Evolutionary conservation across 1,140 invertebrate genomes (phyloP), one percentile per base, ranked within the genome.

Genomic region (Cotesia vestalis): DNA sequence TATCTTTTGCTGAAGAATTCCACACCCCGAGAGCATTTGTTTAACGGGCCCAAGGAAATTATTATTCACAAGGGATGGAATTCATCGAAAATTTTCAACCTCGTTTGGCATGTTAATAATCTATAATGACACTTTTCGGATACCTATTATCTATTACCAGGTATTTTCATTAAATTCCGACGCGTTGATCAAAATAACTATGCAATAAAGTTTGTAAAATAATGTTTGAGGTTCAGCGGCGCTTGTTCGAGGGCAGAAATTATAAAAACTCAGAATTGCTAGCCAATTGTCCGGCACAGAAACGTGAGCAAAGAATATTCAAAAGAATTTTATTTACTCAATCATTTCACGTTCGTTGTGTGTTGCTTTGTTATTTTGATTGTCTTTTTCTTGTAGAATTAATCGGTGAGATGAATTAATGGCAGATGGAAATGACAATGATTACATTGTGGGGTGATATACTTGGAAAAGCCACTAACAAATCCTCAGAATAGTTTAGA

Each of bases 401-500:
- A 27, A 17, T 20, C 0, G 20, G 52, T 53, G 11, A 53, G 1
- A 53, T 12, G 14, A 12, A 53, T 53, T 17, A 59, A 59, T 59
- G 3, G 0, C 55, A 59, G 4, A 8, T 17, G 27, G 4, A 61
- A 20, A 12, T 36, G 60, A 61, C 20, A 61, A 20, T 61, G 34
- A 61, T 61, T 61, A 61, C 40, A 46, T 46, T 46, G 40, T 6
- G 40, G 40, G 6, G 6, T 6, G 3, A 46, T 46, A 46, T 46
- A 46, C 40, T 46, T 27, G 35, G n/a, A 64, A 64, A 9, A 36
- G 34, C 62, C 62, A 64, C 35, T 40, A 35, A 36, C 35, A 64
- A 64, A 64, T 38, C 62, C 62, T 12, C n/a, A 35, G 36, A 64
- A 64, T 64, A 64, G 62, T 64, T 36, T 64, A 46, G 62, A 64